Base-by-base conservation (phyloP, 2,113 vertebrate genomes). In the Parus major region DNA sequence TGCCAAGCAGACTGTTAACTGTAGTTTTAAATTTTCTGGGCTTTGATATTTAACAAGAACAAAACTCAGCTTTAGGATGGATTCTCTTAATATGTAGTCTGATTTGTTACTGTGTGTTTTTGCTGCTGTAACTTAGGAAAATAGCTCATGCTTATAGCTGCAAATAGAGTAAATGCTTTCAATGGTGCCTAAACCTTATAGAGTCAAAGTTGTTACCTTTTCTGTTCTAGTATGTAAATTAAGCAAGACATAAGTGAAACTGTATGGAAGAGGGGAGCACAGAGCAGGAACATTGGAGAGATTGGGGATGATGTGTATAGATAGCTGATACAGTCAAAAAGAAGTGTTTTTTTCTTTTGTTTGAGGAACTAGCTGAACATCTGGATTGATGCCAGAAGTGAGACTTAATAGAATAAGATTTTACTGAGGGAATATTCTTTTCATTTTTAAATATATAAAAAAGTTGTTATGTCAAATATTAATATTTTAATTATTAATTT, bases 131-230 rank as follows among this genome's bases (percentile, higher is more conserved):
- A 33, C 0, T 55, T 86, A 8, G 0, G 23, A 69, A 56, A 82
- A 64, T 31, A 86, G 4, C 14, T 93, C 11, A 25, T 50, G 20
- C 19, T 92, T 2, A 0, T 63, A 41, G 33, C 36, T 89, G 31
- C 0, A 0, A 44, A 49, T 44, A 61, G 31, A 25, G 9, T 20
- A 68, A 39, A 82, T 5, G 10, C 25, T 29, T 52, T 69, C 31
- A 5, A 46, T 47, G n/a, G 23, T 53, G 28, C 47, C 42, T 91
- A 35, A 73, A 14, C n/a, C 52, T 86, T 70, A n/a, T 83, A 7
- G 46, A 65, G 36, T 46, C 39, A 50, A 16, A 73, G 28, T 15
- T 56, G 35, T 69, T 68, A 27, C 10, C 23, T 80, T 60, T 86
- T 61, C 13, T 66, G 12, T 36, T 80, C 24, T 50, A 5, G 6